Percentiles rank a stretch among this genome's conserved stretches.
phyloP scores from a whole-genome alignment of 53 echinoderm and acorn worm species.

The Patiria pectinifera region DNA sequence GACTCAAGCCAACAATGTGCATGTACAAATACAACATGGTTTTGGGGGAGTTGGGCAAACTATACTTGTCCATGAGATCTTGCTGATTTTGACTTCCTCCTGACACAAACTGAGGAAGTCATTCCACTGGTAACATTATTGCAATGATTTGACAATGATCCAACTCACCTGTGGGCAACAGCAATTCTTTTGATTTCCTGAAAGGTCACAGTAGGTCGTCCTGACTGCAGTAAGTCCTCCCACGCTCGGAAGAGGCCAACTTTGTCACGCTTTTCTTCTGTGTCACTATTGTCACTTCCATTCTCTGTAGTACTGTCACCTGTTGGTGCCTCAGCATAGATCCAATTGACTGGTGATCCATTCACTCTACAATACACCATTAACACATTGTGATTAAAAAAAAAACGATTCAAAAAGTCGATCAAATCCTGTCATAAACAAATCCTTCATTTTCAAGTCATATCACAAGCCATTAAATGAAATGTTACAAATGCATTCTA shows the following conservation, averaged over 20 bases:
- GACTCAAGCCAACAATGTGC: too few relatives aligned
- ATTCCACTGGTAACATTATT: neutral
- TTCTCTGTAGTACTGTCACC: neutral
- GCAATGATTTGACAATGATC: neutral
- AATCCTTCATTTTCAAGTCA: too few relatives aligned
- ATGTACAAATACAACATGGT: too few relatives aligned
- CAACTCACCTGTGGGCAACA: constrained; percentile 8
- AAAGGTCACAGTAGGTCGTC: neutral
- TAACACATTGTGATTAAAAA: neutral
- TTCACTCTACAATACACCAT: neutral
- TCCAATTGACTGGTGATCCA: neutral
- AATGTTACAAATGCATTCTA: too few relatives aligned
- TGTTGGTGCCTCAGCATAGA: neutral
- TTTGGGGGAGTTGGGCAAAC: too few relatives aligned
- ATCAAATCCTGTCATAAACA: too few relatives aligned
- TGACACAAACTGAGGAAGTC: neutral
- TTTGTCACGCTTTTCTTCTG: neutral
- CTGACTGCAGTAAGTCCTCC: neutral
- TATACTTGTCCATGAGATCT: too few relatives aligned
- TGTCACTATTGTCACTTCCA: too few relatives aligned
- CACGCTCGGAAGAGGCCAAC: neutral
- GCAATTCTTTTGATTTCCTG: neutral
- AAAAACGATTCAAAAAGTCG: too few relatives aligned
- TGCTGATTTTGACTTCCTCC: neutral
- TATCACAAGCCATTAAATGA: too few relatives aligned